Evolutionary conservation across 2,113 vertebrate species (phyloP).

Genomic region (Elephas maximus): DNA sequence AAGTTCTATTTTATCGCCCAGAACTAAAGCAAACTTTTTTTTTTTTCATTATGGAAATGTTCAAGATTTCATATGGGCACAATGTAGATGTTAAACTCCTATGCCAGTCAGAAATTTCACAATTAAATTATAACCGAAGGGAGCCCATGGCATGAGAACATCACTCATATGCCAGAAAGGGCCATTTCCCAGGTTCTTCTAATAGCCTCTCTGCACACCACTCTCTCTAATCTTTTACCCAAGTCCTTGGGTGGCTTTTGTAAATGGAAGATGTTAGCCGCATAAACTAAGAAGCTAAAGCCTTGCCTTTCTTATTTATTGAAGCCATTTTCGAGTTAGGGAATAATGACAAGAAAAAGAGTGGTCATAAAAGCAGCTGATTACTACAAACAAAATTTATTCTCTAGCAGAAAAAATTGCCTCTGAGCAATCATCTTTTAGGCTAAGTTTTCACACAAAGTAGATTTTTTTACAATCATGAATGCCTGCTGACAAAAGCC

Average conservation of each 20-base stretch:
- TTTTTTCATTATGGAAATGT: neutral
- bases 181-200: neutral
- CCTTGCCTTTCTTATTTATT: conserved; percentile 24
- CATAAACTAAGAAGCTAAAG: neutral
- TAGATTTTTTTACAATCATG: conserved; percentile 31
- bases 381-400: neutral
- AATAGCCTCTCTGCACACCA: too few species aligned
- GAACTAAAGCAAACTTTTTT: neutral
- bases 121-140: neutral
- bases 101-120: neutral
- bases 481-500: conserved; percentile 35
- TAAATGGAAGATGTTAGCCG: neutral
- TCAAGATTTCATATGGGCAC: neutral
- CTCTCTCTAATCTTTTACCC: neutral
- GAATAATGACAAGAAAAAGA: neutral
- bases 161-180: neutral
- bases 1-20: neutral
- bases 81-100: neutral
- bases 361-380: neutral
- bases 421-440: neutral
- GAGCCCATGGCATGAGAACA: too few species aligned
- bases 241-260: neutral
- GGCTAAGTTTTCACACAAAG: neutral
- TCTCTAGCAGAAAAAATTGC: conserved; percentile 31
- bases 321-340: neutral